Percentiles rank a stretch among this genome's conserved stretches.
phyloP scores from a whole-genome alignment of 2,113 vertebrate species.

The Plestiodon gilberti region DNA sequence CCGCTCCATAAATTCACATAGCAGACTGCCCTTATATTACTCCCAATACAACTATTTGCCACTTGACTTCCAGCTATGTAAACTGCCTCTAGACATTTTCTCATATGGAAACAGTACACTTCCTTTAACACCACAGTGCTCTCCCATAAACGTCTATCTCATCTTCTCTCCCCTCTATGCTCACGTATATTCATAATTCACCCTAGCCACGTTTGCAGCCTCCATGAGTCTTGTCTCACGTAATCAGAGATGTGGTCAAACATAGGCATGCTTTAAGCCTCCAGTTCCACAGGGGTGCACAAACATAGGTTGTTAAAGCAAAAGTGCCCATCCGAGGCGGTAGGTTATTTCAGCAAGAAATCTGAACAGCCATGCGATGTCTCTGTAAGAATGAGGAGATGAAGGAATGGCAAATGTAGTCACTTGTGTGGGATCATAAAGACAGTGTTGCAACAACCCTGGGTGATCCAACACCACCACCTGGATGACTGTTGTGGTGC shows the following conservation, averaged over 20 bases:
- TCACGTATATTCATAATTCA: slow-evolving; percentile 12
- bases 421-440: not conserved
- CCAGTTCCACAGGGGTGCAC: accelerated
- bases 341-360: not conserved
- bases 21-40: slow-evolving; percentile 39
- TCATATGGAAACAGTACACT: not conserved
- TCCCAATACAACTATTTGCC: slow-evolving; percentile 30
- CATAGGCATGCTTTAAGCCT: not conserved
- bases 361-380: not conserved
- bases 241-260: not conserved
- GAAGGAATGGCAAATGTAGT: not conserved
- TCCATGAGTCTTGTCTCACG: accelerated
- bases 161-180: not conserved
- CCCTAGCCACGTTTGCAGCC: slow-evolving; percentile 1
- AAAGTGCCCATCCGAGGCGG: not conserved
- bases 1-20: slow-evolving; percentile 20
- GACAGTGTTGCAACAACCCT: not conserved
- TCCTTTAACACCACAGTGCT: slow-evolving; percentile 21
- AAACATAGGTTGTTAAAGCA: slow-evolving; percentile 16
- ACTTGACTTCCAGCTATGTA: slow-evolving; percentile 43
- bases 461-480: not conserved
- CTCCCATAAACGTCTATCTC: not conserved
- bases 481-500: not conserved
- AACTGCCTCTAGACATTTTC: slow-evolving; percentile 31
- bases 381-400: not conserved